A percentile compares a stretch with the other conserved stretches of the same genome.
These are phyloP conservation scores for Gavialis gangeticus DNA, from an alignment of 2,113 vertebrate genomes.

Conservation along the genomic window DNA sequence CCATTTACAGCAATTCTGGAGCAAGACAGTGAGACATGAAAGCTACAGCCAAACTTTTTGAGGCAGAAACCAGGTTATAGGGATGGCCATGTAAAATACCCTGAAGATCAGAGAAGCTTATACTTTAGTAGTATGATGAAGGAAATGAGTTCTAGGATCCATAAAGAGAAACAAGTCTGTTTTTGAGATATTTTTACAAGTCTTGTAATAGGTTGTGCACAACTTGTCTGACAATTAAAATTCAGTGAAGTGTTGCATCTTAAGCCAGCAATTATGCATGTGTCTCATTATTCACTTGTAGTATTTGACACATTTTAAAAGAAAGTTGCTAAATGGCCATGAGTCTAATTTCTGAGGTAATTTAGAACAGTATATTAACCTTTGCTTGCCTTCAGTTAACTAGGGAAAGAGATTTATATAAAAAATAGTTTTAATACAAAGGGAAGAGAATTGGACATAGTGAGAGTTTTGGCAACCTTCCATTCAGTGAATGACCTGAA, in stretches of 20 bases:
- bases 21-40: neutral
- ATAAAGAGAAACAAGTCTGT: neutral
- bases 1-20: neutral
- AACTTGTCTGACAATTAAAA: neutral
- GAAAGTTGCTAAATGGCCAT: neutral
- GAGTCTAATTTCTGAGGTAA: neutral
- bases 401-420: neutral
- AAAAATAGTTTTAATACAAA: neutral
- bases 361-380: neutral
- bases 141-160: neutral
- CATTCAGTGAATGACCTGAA: neutral
- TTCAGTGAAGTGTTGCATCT: neutral
- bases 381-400: neutral
- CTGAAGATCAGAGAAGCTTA: neutral
- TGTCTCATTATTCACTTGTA: rapidly evolving
- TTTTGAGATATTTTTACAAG: neutral
- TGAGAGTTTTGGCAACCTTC: neutral
- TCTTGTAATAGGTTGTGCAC: neutral
- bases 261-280: neutral
- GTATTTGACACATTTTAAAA: neutral
- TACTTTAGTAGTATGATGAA: neutral
- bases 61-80: neutral
- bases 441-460: neutral
- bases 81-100: neutral
- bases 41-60: neutral